Conservation (phyloP, 2,888 invertebrate species). For the Dyspetes luteomarginatus region DNA sequence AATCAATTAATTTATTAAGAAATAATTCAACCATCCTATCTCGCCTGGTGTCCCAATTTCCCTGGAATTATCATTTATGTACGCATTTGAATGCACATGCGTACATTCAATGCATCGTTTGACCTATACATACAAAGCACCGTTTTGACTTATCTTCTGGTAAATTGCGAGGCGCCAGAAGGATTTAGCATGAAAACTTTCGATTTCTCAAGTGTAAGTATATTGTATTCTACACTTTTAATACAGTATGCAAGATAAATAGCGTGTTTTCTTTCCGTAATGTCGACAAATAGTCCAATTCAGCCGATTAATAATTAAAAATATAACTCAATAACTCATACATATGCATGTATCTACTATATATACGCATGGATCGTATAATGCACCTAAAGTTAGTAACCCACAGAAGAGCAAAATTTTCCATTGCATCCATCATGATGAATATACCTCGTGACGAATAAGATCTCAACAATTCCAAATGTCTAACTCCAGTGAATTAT, state of each 20-base stretch:
- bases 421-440: neutral
- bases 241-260: slow-evolving; percentile 12
- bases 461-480: too few species aligned
- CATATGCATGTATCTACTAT: neutral
- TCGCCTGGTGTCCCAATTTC: neutral
- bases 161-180: slow-evolving; percentile 29
- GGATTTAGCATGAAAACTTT: slow-evolving; percentile 18
- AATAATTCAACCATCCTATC: neutral
- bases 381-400: neutral
- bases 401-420: neutral
- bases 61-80: neutral
- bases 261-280: slow-evolving; percentile 23
- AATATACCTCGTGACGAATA: too few species aligned
- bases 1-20: too few species aligned
- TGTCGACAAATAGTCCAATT: slow-evolving; percentile 36
- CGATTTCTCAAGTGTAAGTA: slow-evolving; percentile 26
- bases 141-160: slow-evolving; percentile 14
- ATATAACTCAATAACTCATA: neutral
- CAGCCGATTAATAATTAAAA: slow-evolving; percentile 38
- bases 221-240: slow-evolving; percentile 30
- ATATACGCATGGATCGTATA: neutral
- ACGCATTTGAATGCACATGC: neutral
- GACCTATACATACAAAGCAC: slow-evolving; percentile 5
- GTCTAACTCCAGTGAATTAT: too few species aligned
- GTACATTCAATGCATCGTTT: neutral